These are phyloP conservation scores for Maniola jurtina DNA, from an alignment of 1,140 invertebrate species.

Conservation along the genomic window DNA sequence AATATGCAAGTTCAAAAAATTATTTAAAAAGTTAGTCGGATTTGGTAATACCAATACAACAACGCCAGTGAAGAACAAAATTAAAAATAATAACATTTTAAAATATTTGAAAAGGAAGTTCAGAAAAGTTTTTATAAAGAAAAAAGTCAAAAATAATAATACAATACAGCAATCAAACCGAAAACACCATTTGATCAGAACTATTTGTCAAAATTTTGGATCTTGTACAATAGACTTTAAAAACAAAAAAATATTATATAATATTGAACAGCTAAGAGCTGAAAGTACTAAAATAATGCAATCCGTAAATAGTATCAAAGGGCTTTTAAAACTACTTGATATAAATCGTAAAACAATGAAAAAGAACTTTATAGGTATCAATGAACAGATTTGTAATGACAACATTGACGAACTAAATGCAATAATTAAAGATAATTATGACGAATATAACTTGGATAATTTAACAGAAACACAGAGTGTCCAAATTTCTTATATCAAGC, in stretches of 20 bases:
- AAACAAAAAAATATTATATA: slow-evolving; percentile 40
- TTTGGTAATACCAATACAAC: slow-evolving; percentile 28
- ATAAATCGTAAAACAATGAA: slow-evolving; percentile 26
- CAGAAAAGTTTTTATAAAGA: slow-evolving; percentile 38
- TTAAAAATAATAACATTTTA: slow-evolving; percentile 34
- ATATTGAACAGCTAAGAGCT: slow-evolving; percentile 43
- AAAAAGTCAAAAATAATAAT: slow-evolving; percentile 25
- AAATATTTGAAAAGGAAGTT: slow-evolving; percentile 46
- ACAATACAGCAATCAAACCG: slow-evolving; percentile 15
- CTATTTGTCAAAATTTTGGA: slow-evolving; percentile 48
- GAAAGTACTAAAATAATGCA: slow-evolving; percentile 52
- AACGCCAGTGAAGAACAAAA: slow-evolving; percentile 12
- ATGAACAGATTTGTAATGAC: slow-evolving; percentile 28
- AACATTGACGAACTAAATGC: slow-evolving; percentile 47
- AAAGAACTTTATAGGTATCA: background rate
- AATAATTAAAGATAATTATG: slow-evolving; percentile 43
- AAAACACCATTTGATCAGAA: slow-evolving; percentile 37
- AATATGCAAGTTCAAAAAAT: slow-evolving; percentile 32
- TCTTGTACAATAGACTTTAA: slow-evolving; percentile 39
- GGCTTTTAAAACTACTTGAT: slow-evolving; percentile 48
- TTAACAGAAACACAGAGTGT: slow-evolving; percentile 38
- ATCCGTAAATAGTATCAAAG: slow-evolving; percentile 54
- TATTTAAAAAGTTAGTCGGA: slow-evolving; percentile 28
- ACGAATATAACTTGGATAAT: slow-evolving; percentile 18
- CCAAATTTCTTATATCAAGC: slow-evolving; percentile 58